Conservation (phyloP, 2,888 invertebrate species). For the Sipha maydis region DNA sequence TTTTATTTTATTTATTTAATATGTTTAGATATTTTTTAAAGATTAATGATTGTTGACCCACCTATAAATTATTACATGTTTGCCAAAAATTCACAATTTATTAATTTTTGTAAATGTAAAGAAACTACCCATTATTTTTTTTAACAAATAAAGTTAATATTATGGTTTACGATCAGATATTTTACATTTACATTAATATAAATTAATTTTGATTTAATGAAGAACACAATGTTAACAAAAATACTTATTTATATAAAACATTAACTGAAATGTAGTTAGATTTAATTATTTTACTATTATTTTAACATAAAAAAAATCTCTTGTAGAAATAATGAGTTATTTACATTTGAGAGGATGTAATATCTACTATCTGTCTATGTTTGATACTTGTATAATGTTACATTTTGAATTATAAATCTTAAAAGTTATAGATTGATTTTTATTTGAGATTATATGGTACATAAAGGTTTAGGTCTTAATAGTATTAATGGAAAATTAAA, state of each 20-base stretch:
- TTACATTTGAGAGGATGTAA: slow-evolving; percentile 8
- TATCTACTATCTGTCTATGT: neutral
- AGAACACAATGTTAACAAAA: neutral
- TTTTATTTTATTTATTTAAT: neutral
- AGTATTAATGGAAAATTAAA: no score
- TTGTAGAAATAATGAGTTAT: neutral
- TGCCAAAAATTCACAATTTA: neutral
- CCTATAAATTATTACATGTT: neutral
- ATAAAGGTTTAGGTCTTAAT: no score
- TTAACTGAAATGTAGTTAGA: neutral
- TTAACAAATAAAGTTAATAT: neutral
- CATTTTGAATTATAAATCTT: no score
- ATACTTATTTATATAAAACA: neutral
- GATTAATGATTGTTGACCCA: neutral
- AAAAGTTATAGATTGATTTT: no score
- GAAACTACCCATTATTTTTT: neutral
- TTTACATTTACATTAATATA: neutral
- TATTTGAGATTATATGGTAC: no score
- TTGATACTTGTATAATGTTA: neutral
- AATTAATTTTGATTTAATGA: neutral
- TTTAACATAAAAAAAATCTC: neutral
- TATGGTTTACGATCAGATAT: neutral
- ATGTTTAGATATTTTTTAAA: neutral
- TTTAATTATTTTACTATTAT: slow-evolving; percentile 9
- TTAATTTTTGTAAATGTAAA: neutral